Conservation (phyloP, 1,140 invertebrate species). For the Nebria ingens region DNA sequence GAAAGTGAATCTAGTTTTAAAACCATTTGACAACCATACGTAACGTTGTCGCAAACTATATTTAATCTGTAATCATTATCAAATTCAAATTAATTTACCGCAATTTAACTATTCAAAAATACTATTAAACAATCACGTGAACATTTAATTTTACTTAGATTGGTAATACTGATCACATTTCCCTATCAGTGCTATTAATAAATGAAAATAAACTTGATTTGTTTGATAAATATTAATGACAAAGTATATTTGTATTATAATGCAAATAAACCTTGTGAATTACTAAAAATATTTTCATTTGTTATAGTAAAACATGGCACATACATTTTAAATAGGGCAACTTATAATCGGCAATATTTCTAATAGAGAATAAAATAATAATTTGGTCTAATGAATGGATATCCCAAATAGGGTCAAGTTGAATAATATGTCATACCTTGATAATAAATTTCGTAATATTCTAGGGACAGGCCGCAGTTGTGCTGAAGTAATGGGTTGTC, state of each 20-base stretch:
- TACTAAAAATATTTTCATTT: too few species aligned
- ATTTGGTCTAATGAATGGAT: conserved; percentile 8
- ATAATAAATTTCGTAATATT: conserved; percentile 82
- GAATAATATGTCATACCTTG: too few species aligned
- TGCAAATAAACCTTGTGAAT: too few species aligned
- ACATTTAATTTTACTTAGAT: not conserved
- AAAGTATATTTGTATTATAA: too few species aligned
- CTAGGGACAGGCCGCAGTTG: conserved; percentile 83
- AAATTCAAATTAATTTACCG: too few species aligned
- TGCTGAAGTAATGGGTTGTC: conserved; percentile 73
- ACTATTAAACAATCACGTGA: not conserved
- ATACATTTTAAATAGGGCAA: too few species aligned
- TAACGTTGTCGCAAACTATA: conserved; percentile 83
- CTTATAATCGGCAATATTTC: not conserved
- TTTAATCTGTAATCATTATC: conserved; percentile 59
- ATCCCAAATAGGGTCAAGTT: conserved; percentile 12
- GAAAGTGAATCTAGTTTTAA: conserved; percentile 78
- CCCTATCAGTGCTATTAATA: too few species aligned
- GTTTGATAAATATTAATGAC: too few species aligned
- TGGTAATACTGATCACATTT: not conserved
- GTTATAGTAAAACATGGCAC: too few species aligned
- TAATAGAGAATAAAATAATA: not conserved
- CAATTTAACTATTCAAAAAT: too few species aligned
- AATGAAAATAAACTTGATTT: too few species aligned
- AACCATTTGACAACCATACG: conserved; percentile 72